phyloP scores from a whole-genome alignment of 1,140 invertebrate species.

The Drosophila aff. region DNA sequence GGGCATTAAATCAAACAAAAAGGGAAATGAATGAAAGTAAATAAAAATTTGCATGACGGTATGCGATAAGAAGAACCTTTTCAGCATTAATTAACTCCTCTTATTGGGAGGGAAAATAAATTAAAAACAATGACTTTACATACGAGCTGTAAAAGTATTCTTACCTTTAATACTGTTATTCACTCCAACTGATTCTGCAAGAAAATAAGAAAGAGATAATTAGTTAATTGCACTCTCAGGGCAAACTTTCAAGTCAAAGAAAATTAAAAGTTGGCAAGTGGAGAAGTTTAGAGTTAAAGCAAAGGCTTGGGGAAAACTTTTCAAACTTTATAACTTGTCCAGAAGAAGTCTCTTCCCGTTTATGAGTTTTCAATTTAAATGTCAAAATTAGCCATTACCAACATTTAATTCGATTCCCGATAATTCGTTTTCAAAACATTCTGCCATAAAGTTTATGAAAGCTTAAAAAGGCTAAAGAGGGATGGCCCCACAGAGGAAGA shows the following conservation, averaged over 20 bases:
- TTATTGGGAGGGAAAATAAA: background rate
- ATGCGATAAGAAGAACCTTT: background rate
- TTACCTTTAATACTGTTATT: slow-evolving; percentile 27
- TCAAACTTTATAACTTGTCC: slow-evolving; percentile 19
- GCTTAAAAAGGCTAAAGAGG: background rate
- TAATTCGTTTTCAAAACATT: slow-evolving; percentile 1
- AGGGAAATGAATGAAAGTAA: background rate
- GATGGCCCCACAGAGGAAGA: background rate
- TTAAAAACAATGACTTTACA: background rate
- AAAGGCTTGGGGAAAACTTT: slow-evolving; percentile 18
- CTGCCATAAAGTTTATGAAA: slow-evolving; percentile 18
- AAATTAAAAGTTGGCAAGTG: slow-evolving; percentile 30
- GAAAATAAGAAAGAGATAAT: slow-evolving; percentile 26
- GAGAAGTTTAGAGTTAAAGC: slow-evolving; percentile 32
- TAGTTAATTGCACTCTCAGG: slow-evolving; percentile 31
- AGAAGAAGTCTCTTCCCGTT: background rate
- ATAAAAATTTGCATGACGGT: background rate
- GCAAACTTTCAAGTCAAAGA: slow-evolving; percentile 19
- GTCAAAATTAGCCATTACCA: slow-evolving; percentile 13
- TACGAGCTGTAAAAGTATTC: background rate
- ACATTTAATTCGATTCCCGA: slow-evolving; percentile 15
- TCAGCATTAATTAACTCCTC: background rate
- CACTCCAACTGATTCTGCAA: slow-evolving; percentile 17
- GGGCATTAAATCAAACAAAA: slow-evolving; percentile 3
- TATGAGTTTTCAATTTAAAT: slow-evolving; percentile 24